Evolutionary conservation across 2,797 vertebrate genomes (phyloP).

Genomic region (Momotus momota): DNA sequence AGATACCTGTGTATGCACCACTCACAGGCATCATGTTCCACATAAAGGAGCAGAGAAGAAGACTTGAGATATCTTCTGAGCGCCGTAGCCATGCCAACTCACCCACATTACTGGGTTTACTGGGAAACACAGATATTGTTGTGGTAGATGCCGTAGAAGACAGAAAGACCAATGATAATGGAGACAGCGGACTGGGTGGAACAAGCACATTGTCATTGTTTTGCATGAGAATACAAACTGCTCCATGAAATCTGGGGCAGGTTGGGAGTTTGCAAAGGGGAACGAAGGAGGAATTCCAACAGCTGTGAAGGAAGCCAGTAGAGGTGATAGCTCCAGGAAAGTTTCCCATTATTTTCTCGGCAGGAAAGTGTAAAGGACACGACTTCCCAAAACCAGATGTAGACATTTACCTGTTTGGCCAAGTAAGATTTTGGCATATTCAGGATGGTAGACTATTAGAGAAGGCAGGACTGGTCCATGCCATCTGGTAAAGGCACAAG

Average conservation of each 20-base stretch:
- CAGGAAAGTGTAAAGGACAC: not conserved
- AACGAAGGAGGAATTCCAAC: not conserved
- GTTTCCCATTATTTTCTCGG: not conserved
- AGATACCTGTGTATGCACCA: not conserved
- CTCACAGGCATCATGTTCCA: not conserved
- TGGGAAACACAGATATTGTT: not conserved
- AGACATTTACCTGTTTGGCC: conserved; percentile 81
- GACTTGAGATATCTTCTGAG: not conserved
- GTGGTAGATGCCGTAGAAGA: not conserved
- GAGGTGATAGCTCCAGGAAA: not conserved
- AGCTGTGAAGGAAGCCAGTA: not conserved
- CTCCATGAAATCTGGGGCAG: not conserved
- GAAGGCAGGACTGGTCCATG: conserved; percentile 79
- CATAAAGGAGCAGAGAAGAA: not conserved
- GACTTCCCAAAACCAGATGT: not conserved
- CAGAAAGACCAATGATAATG: not conserved
- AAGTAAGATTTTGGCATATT: conserved; percentile 86
- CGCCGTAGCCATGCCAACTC: not conserved
- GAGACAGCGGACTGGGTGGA: not conserved
- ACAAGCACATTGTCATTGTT: accelerated
- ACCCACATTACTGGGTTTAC: not conserved
- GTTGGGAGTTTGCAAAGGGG: not conserved
- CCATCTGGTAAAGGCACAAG: conserved; percentile 84
- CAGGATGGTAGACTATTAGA: conserved; percentile 86
- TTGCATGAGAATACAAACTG: not conserved